Conservation (phyloP, 2,113 vertebrate genomes). For the Todiramphus saurophagus region DNA sequence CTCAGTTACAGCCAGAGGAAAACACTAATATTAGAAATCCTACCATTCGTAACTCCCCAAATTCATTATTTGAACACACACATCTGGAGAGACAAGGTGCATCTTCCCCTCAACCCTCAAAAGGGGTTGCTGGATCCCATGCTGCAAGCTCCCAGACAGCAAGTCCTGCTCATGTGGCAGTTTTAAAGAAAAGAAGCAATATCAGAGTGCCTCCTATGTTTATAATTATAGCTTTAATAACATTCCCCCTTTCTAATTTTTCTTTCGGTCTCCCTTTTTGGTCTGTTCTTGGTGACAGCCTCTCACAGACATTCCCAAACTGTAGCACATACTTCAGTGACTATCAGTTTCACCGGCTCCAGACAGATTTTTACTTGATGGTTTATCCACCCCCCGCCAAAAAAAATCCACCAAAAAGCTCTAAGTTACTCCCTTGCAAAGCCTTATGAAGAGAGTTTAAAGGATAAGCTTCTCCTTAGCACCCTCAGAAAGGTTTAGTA, state of each 20-base stretch:
- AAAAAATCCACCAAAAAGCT: neutral
- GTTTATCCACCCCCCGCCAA: neutral
- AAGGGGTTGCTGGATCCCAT: neutral
- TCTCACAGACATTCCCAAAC: constrained; percentile 11
- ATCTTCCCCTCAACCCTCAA: neutral
- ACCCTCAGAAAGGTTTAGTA: neutral
- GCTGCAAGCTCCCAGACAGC: neutral
- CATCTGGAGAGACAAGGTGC: neutral
- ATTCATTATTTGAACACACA: neutral
- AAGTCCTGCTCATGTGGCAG: neutral
- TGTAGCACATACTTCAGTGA: neutral
- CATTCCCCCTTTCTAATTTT: constrained; percentile 14
- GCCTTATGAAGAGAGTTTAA: neutral
- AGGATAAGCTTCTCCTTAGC: neutral
- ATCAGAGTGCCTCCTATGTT: neutral
- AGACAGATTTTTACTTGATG: neutral
- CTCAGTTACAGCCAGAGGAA: neutral
- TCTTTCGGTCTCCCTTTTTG: constrained; percentile 1
- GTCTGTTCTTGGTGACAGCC: neutral
- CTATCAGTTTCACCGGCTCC: neutral
- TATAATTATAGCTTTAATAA: constrained; percentile 37
- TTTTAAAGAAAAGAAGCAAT: neutral
- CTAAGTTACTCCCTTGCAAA: neutral
- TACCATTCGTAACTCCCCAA: neutral
- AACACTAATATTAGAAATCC: neutral